Evolutionary conservation across 2,113 vertebrate species (phyloP).

Genomic region (Eira barbara): DNA sequence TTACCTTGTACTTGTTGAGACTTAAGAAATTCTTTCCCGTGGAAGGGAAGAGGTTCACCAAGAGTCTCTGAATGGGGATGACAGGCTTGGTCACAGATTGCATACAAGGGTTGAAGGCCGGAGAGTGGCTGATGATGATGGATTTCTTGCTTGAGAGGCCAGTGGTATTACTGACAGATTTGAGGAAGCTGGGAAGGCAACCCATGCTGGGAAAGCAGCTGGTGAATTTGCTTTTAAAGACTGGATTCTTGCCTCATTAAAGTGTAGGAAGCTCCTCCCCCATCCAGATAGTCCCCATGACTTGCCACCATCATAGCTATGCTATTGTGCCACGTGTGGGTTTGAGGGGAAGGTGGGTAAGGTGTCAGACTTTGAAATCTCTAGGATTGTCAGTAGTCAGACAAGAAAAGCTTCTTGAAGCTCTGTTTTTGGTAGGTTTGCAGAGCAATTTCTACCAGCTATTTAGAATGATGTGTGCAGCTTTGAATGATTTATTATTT

Average conservation of each 20-base stretch:
- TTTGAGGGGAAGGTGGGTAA: background rate
- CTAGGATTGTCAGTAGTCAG: background rate
- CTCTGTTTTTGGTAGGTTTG: background rate
- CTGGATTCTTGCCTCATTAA: background rate
- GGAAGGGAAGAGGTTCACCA: background rate
- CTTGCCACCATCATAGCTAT: background rate
- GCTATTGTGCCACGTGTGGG: background rate
- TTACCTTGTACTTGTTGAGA: background rate
- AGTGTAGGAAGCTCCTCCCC: background rate
- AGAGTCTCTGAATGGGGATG: constrained; percentile 26
- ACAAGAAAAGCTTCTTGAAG: background rate
- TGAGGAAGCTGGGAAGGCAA: constrained; percentile 22
- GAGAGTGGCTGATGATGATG: background rate
- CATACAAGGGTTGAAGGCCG: background rate
- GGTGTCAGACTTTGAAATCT: background rate
- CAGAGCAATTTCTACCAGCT: background rate
- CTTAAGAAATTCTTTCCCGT: background rate
- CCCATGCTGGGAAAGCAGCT: constrained; percentile 51
- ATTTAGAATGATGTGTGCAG: constrained; percentile 20
- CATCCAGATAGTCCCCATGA: background rate
- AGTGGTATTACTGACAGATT: constrained; percentile 45
- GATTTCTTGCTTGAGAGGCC: constrained; percentile 40
- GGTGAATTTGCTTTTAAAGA: constrained; percentile 7
- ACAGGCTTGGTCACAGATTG: constrained; percentile 26
- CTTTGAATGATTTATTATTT: constrained; percentile 57